Evolutionary conservation across 2,113 vertebrate species (phyloP), one percentile per base, ranked within the genome.

Genomic region (Ptychochromis oligacanthus): DNA sequence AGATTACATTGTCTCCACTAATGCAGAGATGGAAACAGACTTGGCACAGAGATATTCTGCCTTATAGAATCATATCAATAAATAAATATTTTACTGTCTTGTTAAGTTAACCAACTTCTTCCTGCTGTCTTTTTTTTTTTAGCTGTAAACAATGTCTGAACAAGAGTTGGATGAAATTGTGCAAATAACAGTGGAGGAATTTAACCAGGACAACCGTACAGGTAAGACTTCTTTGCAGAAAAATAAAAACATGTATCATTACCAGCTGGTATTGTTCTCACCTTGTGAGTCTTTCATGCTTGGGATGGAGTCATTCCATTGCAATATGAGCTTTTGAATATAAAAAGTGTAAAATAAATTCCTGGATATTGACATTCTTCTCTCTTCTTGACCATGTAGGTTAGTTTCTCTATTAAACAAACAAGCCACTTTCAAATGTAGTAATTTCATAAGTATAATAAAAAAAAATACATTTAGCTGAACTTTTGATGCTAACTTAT

Each of bases 141-240:
- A 95, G 94, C 52, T 87, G 94, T 97, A 95, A 97, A 98, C 97
- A 95, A 99, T 99, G 98, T 97, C 98, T 74, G 97, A 97, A 86
- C 97, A 98, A 91, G 98, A 98, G 38, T 87, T 99, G 96, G 96
- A 97, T 70, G 97, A 99, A 62, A 98, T 99, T 89, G 98, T 99
- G 78, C 98, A 99, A 94, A 99, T 99, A 31, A 97, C 98, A 9
- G 98, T 99, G 49, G 98, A 97, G 75, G 98, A 99, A 88, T 93
- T 99, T 92, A 96, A 95, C 80, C 95, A 96, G 1, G 96, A 97
- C 60, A 96, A 96, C 56, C 97, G 96, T 70, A 93, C 97, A 95
- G 97, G 98, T 97, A 95, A 83, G 86, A 75, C 28, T 56, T 14
- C 24, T 58, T 4, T 70, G 14, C n/a, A n/a, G 14, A 36, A 62